These are phyloP conservation scores for Disparrhopalites patrizii DNA, from an alignment of 2,888 invertebrate species.

Conservation along the genomic window DNA sequence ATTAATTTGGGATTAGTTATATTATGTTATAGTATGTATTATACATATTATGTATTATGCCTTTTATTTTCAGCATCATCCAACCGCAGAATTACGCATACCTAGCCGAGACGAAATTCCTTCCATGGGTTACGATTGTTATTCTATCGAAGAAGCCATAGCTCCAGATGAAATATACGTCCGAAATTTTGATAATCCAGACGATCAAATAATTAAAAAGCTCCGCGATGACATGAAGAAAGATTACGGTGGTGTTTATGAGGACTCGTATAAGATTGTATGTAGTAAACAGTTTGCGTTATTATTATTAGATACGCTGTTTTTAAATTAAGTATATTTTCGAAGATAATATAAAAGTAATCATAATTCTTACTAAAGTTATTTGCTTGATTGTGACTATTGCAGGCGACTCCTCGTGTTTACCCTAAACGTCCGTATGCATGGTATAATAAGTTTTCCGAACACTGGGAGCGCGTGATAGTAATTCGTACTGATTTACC, in stretches of 20 bases:
- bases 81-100: neutral
- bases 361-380: neutral
- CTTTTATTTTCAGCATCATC: neutral
- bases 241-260: neutral
- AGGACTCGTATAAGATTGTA: too few relatives aligned
- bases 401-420: conserved; percentile 13
- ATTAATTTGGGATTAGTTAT: neutral
- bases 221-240: neutral
- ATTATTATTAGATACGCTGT: too few relatives aligned
- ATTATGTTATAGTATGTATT: neutral
- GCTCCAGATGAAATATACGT: conserved; percentile 20
- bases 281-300: too few relatives aligned
- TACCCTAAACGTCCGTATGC: conserved; percentile 12
- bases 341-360: neutral
- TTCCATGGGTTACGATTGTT: neutral
- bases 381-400: neutral
- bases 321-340: too few relatives aligned
- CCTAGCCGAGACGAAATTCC: too few relatives aligned
- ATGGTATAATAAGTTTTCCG: conserved; percentile 5
- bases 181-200: neutral
- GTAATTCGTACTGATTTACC: conserved; percentile 17
- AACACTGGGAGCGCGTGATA: conserved; percentile 14
- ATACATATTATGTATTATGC: neutral
- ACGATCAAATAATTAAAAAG: neutral
- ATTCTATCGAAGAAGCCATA: neutral